Evolutionary conservation across 2,113 vertebrate genomes (phyloP), one percentile per base, ranked within the genome.

Genomic region (Columba livia): DNA sequence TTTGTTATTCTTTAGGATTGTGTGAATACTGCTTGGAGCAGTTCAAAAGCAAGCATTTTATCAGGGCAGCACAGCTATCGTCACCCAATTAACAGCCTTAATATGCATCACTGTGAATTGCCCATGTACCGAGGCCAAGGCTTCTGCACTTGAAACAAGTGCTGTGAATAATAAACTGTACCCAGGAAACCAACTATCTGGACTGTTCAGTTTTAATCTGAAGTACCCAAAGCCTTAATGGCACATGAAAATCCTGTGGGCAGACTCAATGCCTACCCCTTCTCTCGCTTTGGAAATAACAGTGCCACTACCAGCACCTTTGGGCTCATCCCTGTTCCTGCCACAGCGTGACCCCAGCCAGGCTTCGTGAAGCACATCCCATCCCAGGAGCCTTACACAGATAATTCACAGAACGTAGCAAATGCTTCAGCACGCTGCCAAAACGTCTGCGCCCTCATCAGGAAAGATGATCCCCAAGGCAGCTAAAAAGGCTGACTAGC

Each of bases 391-490:
- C 75, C 25, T 58, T n/a, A 15, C 23, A 48, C 21, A 66, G 24
- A 3, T 47, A 67, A 58, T 42, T 71, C 58, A 57, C 12, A 56
- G 80, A 32, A 51, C 5, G 12, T 20, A 42, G 67, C 31, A 44
- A 89, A 72, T 6, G 3, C 58, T 85, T 61, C 0, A 0, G 19
- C 38, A 31, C 1, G 1, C 62, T 89, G 65, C 79, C 54, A 69
- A 4, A 57, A 18, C 8, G 15, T 29, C 50, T 69, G 25, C n/a
- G 24, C 25, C n/a, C 40, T 79, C 8, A 1, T 34, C 25, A 48
- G 36, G 26, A 38, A 88, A 77, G 50, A 20, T 11, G 31, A 83
- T 47, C 53, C 66, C 57, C 29, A 48, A 31, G n/a, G 78, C 70
- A 64, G 62, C 40, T 79, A 17, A 32, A 81, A 26, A 54, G 36